These are phyloP conservation scores for Globodera ellingtonae DNA, from an alignment of 1,140 invertebrate genomes.

Conservation along the genomic window DNA sequence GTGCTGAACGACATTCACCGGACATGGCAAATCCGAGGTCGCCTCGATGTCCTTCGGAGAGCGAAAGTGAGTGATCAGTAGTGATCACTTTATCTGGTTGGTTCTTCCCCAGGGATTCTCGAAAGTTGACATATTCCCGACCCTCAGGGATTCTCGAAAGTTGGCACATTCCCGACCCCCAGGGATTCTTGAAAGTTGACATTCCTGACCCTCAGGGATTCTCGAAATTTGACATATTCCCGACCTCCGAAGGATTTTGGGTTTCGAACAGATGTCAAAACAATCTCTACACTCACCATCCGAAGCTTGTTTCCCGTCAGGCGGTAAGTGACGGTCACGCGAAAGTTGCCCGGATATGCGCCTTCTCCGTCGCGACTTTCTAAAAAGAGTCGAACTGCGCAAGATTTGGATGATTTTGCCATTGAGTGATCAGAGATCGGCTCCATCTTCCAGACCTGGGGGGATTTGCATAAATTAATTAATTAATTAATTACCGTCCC, in stretches of 20 bases:
- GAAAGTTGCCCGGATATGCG: conserved; percentile 19
- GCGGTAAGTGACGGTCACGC: conserved; percentile 15
- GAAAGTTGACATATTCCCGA: too few species aligned
- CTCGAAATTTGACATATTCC: not conserved
- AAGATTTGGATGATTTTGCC: not conserved
- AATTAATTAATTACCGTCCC: not conserved
- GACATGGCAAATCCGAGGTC: conserved; percentile 16
- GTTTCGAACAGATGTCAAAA: not conserved
- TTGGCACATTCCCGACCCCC: too few species aligned
- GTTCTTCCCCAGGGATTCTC: too few species aligned
- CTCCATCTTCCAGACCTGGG: conserved; percentile 21
- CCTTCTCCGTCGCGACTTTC: conserved; percentile 21
- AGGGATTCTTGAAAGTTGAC: too few species aligned
- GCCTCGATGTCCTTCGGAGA: conserved; percentile 17
- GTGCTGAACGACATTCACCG: conserved; percentile 27
- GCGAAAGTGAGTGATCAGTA: not conserved
- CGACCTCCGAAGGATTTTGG: not conserved
- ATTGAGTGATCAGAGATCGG: not conserved
- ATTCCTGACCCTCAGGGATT: not conserved
- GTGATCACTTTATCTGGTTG: not conserved
- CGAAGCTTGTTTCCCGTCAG: conserved; percentile 10
- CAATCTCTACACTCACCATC: conserved; percentile 3
- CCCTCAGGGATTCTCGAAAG: too few species aligned
- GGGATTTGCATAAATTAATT: conserved; percentile 6
- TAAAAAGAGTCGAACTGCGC: not conserved